Base-by-base conservation (phyloP, 2,113 vertebrate species). In the Macrotis lagotis region DNA sequence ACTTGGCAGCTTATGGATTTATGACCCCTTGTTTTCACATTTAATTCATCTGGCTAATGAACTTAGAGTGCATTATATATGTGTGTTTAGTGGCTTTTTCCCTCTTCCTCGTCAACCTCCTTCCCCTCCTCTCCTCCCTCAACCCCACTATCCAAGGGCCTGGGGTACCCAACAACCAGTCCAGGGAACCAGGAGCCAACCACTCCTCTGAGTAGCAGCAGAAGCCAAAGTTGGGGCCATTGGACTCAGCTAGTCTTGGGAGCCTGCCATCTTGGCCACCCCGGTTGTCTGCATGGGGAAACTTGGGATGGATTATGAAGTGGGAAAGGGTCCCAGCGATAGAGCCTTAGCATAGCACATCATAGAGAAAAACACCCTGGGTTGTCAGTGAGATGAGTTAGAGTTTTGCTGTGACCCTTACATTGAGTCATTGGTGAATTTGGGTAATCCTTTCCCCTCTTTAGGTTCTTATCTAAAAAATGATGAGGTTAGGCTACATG, bases 1-100 rank as follows among this genome's bases (percentile, higher is more conserved):
- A 98, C 98, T 99, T 98, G 98, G 98, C 98, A 99, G 98, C 89
- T 97, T 95, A 48, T 53, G 97, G 98, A 99, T 99, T 99, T 98
- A 99, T 98, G 98, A 95, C 96, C 98, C 98, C 98, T 98, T 66
- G 96, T 98, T 96, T 98, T 96, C 98, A 97, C 98, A 98, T 98
- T 98, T 98, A n/a, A 98, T 99, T 98, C 98, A 97, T 94, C 96
- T 90, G 97, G 98, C 96, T 98, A 98, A 98, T 98, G 98, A 95
- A 92, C 96, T 51, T 88, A 95, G 97, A 98, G 96, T 52, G 91
- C 97, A 97, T 97, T 98, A 95, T 94, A 94, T 95, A 97, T n/a
- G n/a, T 89, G 97, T 96, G 97, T 52, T 94, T 83, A 22, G 50
- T 9, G 50, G 92, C 4, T 6, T 48, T 22, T 50, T 14, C 55